Evolutionary conservation across 1,140 invertebrate species (phyloP).

Genomic region (Physella acuta): DNA sequence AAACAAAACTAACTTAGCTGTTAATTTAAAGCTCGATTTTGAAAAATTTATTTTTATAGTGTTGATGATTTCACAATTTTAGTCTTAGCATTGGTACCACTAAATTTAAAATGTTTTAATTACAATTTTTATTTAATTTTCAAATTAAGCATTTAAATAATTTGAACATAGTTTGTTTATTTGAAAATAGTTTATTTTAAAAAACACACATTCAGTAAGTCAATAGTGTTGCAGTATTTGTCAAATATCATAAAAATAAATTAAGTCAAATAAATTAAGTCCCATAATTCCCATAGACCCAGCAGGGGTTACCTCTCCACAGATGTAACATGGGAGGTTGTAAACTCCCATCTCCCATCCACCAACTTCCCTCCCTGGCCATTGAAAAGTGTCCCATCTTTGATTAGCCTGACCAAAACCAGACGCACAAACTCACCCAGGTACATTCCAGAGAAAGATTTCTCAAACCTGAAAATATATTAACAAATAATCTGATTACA

Average conservation of each 20-base stretch:
- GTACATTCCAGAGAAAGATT: conserved; percentile 54
- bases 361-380: conserved; percentile 29
- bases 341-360: conserved; percentile 69
- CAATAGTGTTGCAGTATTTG: background rate
- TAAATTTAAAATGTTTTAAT: no score
- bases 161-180: no score
- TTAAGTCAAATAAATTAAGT: background rate
- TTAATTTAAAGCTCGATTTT: no score
- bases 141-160: no score
- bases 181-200: no score
- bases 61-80: no score
- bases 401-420: conserved; percentile 40
- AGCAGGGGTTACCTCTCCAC: conserved; percentile 89
- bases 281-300: no score
- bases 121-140: no score
- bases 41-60: no score
- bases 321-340: conserved; percentile 92
- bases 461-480: conserved; percentile 57
- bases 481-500: no score
- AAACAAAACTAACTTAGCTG: no score
- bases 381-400: conserved; percentile 41
- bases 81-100: no score
- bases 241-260: background rate
- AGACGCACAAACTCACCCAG: conserved; percentile 54
- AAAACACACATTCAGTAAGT: background rate